These are phyloP conservation scores for Pseudomyrmex pallidus DNA, from an alignment of 1,140 invertebrate genomes.

Conservation along the genomic window DNA sequence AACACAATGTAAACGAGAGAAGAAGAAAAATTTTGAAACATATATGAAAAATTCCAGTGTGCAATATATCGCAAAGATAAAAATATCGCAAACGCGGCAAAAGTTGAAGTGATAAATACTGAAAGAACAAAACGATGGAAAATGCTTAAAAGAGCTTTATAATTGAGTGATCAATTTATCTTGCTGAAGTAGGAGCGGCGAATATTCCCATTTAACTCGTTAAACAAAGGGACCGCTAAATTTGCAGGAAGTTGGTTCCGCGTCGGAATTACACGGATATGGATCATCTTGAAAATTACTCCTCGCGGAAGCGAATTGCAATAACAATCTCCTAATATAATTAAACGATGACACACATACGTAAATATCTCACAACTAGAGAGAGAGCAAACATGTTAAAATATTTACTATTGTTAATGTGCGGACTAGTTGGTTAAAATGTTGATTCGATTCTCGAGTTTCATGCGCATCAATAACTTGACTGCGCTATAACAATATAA, in stretches of 20 bases:
- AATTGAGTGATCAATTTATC: neutral
- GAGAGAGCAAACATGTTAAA: neutral
- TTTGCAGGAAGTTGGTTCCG: slow-evolving; percentile 12
- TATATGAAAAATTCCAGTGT: neutral
- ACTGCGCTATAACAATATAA: no score
- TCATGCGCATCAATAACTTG: no score
- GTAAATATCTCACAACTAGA: neutral
- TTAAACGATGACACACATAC: slow-evolving; percentile 13
- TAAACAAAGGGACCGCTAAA: slow-evolving; percentile 10
- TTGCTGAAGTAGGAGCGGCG: neutral
- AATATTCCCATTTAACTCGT: neutral
- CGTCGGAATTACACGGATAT: slow-evolving; percentile 1
- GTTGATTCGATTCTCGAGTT: no score
- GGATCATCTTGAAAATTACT: slow-evolving; percentile 25
- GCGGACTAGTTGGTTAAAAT: no score
- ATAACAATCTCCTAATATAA: slow-evolving; percentile 7
- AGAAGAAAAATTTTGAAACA: neutral
- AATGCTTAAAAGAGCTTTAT: no score
- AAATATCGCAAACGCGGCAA: no score
- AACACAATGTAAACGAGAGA: neutral
- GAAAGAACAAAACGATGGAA: neutral
- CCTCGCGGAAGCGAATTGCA: neutral
- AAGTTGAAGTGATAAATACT: neutral
- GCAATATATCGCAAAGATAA: no score
- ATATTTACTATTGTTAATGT: neutral